Conservation (phyloP, 2,888 invertebrate genomes). For the Xestia sexstrigata region DNA sequence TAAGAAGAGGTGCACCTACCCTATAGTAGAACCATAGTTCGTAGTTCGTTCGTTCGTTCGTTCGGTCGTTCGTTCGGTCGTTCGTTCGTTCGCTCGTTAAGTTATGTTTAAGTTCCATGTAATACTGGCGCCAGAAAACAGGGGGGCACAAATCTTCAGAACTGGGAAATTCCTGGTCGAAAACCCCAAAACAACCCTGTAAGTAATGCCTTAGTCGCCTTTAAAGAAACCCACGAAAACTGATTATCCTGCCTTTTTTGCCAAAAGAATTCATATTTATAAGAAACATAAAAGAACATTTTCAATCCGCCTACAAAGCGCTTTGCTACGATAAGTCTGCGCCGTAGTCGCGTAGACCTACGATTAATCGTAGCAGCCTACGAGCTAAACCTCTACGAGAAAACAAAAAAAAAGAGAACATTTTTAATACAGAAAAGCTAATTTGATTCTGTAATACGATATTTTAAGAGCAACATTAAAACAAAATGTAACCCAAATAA, state of each 20-base stretch:
- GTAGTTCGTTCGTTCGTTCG: too few species aligned
- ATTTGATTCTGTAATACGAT: constrained; percentile 41
- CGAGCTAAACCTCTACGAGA: constrained; percentile 26
- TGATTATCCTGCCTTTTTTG: not conserved
- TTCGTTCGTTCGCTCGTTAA: too few species aligned
- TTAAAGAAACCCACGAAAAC: not conserved
- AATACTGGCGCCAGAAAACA: not conserved
- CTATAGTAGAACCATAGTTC: not conserved
- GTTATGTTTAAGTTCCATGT: not conserved
- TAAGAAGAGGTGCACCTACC: not conserved
- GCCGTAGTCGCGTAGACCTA: constrained; percentile 53
- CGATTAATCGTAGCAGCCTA: constrained; percentile 37
- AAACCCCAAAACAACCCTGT: not conserved
- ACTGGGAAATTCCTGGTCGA: not conserved
- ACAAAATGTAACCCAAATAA: constrained; percentile 47
- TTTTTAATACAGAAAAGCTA: constrained; percentile 31
- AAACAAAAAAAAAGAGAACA: constrained; percentile 18
- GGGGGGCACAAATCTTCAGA: not conserved
- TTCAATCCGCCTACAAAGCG: constrained; percentile 4
- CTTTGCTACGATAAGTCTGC: constrained; percentile 37
- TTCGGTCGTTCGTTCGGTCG: too few species aligned
- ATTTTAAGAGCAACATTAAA: constrained; percentile 40
- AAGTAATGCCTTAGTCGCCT: not conserved
- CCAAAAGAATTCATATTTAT: constrained; percentile 14
- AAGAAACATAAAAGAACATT: not conserved